Percentiles rank a stretch among this genome's conserved stretches.
phyloP scores from a whole-genome alignment of 2,888 invertebrate species.

The Zaprionus lineosus region DNA sequence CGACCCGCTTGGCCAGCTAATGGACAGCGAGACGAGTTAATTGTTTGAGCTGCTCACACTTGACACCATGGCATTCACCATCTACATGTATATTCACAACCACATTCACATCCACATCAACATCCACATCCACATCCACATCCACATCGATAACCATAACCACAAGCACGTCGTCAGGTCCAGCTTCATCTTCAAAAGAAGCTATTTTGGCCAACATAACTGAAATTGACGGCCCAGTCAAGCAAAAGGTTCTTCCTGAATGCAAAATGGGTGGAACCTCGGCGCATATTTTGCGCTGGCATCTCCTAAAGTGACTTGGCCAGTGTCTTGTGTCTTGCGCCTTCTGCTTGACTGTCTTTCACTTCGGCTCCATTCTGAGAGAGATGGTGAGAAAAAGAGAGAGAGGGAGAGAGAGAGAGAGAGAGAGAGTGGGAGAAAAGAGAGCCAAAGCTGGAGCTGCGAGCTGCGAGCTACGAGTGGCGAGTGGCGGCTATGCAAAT shows the following conservation, averaged over 20 bases:
- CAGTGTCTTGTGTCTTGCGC: constrained; percentile 6
- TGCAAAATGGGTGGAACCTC: constrained; percentile 30
- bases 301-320: constrained; percentile 35
- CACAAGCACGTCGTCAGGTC: constrained; percentile 2
- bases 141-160: neutral
- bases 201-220: constrained; percentile 65
- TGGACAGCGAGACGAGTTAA: constrained; percentile 71
- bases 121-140: neutral
- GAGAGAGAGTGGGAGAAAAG: no score
- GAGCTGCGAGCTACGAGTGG: neutral
- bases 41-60: constrained; percentile 67
- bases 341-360: constrained; percentile 6
- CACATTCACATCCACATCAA: neutral
- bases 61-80: constrained; percentile 38
- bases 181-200: constrained; percentile 35
- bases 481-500: constrained; percentile 78
- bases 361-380: neutral
- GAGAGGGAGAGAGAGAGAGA: neutral
- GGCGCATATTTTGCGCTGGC: constrained; percentile 29
- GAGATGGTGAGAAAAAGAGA: neutral
- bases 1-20: constrained; percentile 38
- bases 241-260: constrained; percentile 29
- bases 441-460: no score
- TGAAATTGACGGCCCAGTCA: constrained; percentile 61
- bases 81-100: neutral